Conservation (phyloP, 2,888 invertebrate species). For the Zeuzera pyrina region DNA sequence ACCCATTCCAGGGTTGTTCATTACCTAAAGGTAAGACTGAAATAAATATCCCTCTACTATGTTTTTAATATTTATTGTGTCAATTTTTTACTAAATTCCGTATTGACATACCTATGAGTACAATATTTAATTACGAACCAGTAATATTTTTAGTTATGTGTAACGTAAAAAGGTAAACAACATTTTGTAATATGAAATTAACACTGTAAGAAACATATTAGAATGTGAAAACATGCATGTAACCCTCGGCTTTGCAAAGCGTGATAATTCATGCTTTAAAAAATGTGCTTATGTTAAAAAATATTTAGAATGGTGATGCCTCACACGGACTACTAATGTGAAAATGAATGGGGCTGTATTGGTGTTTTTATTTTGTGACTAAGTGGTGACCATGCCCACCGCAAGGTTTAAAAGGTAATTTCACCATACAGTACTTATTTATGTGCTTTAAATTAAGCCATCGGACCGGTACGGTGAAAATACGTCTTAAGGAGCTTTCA, state of each 20-base stretch:
- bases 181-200: constrained; percentile 1
- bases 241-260: constrained; percentile 67
- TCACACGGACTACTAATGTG: constrained; percentile 61
- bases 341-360: constrained; percentile 37
- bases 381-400: constrained; percentile 61
- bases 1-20: constrained; percentile 75
- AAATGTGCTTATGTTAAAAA: constrained; percentile 46
- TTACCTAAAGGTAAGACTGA: constrained; percentile 45
- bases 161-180: constrained; percentile 1
- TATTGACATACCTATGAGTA: neutral
- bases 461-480: constrained; percentile 38
- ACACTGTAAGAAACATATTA: neutral
- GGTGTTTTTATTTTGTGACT: constrained; percentile 41
- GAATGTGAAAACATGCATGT: constrained; percentile 36
- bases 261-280: constrained; percentile 59
- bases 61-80: neutral
- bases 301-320: constrained; percentile 45
- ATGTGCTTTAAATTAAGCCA: constrained; percentile 52
- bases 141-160: neutral
- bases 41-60: no score
- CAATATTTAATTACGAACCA: neutral
- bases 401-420: constrained; percentile 37
- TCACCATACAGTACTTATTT: constrained; percentile 38
- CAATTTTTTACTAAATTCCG: neutral
- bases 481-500: no score